Conservation (phyloP, 2,113 vertebrate species). For the Sciurus niger region DNA sequence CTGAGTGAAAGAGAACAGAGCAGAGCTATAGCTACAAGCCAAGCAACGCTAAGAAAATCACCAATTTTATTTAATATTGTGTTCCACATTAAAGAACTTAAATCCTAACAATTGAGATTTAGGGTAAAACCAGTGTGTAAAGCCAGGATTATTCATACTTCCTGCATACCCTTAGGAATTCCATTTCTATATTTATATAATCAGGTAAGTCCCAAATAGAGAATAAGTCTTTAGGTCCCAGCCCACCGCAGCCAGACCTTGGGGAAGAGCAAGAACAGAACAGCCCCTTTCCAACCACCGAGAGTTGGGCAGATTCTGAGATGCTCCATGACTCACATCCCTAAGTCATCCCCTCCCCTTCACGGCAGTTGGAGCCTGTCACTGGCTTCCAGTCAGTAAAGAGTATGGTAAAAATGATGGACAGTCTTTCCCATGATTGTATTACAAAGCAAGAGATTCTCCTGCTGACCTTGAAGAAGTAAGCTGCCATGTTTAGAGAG, state of each 20-base stretch:
- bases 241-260: background rate
- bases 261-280: background rate
- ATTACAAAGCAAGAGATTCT: background rate
- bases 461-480: background rate
- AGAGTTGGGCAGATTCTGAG: background rate
- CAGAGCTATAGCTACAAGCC: background rate
- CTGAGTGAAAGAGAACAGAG: background rate
- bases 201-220: background rate
- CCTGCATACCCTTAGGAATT: background rate
- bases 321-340: background rate
- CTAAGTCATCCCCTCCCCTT: fast-evolving
- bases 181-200: background rate
- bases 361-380: fast-evolving
- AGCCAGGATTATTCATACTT: background rate
- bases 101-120: background rate
- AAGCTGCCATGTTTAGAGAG: background rate
- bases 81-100: background rate
- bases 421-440: background rate
- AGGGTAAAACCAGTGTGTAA: background rate
- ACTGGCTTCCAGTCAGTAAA: background rate
- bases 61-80: background rate
- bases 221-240: background rate
- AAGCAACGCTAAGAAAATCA: conserved; percentile 23
- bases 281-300: background rate
- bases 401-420: background rate